Percentiles rank a stretch among this genome's conserved stretches.
Evolutionary conservation across 2,797 vertebrate genomes (phyloP).

Genomic region (Parauchenoglanis ngamensis): DNA sequence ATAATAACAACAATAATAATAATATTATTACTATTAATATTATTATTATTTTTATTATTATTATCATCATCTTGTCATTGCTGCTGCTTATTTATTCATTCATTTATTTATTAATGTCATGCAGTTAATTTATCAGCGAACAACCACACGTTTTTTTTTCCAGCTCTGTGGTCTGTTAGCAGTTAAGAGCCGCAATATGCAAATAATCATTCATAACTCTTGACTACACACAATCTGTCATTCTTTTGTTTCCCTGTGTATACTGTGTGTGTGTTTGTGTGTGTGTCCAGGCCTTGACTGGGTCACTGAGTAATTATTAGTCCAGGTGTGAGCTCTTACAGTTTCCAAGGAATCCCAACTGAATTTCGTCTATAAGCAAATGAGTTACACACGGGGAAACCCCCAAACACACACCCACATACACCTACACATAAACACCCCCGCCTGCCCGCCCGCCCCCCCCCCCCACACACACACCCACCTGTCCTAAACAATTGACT

Average conservation of each 20-base stretch:
- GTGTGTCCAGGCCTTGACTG: slow-evolving; percentile 14
- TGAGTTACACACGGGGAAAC: slow-evolving; percentile 56
- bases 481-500: slow-evolving; percentile 17
- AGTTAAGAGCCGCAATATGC: slow-evolving; percentile 43
- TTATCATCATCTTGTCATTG: not conserved
- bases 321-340: slow-evolving; percentile 77
- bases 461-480: slow-evolving; percentile 24
- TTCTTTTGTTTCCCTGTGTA: slow-evolving; percentile 20
- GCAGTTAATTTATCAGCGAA: slow-evolving; percentile 2
- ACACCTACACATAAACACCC: slow-evolving; percentile 28
- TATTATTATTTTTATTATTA: too few relatives aligned
- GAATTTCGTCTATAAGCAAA: slow-evolving; percentile 52
- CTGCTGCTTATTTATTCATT: not conserved
- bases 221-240: slow-evolving; percentile 38
- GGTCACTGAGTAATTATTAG: slow-evolving; percentile 43
- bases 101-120: not conserved
- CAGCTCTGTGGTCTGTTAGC: slow-evolving; percentile 31
- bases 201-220: slow-evolving; percentile 48
- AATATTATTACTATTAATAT: too few relatives aligned
- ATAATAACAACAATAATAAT: too few relatives aligned
- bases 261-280: slow-evolving; percentile 24
- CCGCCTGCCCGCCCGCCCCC: not conserved
- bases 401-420: slow-evolving; percentile 34
- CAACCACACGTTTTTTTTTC: not conserved
- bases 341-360: slow-evolving; percentile 70